Percentiles rank a stretch among this genome's conserved stretches.
These are phyloP conservation scores for Varanus komodoensis DNA, from an alignment of 2,113 vertebrate genomes.

Conservation along the genomic window DNA sequence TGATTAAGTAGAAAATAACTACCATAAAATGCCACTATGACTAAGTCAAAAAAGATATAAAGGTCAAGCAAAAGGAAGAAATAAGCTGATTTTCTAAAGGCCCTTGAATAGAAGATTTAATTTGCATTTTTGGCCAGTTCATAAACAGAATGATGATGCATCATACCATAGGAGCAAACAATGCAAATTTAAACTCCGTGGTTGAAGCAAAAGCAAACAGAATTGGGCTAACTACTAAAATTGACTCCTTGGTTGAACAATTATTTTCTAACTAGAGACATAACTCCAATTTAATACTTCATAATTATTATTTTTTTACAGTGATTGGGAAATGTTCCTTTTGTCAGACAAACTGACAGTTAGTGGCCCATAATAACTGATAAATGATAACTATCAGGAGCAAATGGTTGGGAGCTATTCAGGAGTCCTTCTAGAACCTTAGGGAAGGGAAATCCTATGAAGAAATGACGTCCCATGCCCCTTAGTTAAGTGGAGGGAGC, in stretches of 20 bases:
- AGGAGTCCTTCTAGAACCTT: background rate
- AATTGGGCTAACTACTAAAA: background rate
- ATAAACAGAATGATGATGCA: background rate
- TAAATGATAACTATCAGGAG: background rate
- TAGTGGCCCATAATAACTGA: background rate
- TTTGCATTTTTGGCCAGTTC: background rate
- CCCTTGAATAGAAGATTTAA: background rate
- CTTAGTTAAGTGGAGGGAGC: background rate
- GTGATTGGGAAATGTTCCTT: background rate
- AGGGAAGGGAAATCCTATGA: background rate
- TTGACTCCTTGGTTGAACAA: background rate
- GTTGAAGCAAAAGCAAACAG: background rate
- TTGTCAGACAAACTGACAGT: background rate
- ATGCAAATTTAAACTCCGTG: background rate
- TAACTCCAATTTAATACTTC: background rate
- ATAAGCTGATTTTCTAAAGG: background rate
- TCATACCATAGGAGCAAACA: background rate
- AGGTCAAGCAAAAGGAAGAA: accelerated
- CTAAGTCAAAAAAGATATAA: background rate
- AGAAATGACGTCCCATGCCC: background rate
- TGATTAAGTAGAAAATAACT: constrained; percentile 1
- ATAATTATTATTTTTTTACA: background rate
- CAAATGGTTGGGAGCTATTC: background rate
- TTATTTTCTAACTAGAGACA: background rate
- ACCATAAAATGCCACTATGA: background rate